A percentile compares a stretch with the other conserved stretches of the same genome.
These are phyloP conservation scores for Stenichneumon culpator DNA, from an alignment of 2,888 invertebrate genomes.

Conservation along the genomic window DNA sequence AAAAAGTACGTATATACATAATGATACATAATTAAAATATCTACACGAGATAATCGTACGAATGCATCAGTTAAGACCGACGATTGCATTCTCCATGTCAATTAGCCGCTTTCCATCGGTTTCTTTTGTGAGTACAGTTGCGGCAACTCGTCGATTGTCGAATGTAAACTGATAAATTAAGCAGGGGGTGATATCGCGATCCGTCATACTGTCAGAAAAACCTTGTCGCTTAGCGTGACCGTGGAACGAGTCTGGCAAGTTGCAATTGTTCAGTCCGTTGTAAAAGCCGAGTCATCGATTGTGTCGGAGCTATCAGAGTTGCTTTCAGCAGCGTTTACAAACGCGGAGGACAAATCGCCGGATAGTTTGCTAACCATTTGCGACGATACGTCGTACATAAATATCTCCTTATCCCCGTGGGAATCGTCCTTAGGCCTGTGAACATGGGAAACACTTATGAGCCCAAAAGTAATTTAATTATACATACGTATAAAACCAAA, in stretches of 20 bases:
- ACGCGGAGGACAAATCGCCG: slow-evolving; percentile 93
- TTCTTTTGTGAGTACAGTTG: slow-evolving; percentile 42
- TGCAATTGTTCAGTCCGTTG: slow-evolving; percentile 35
- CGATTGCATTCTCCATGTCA: slow-evolving; percentile 67
- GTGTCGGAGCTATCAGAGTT: slow-evolving; percentile 87
- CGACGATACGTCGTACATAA: slow-evolving; percentile 93
- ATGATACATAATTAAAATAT: slow-evolving; percentile 81
- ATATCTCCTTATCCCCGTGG: slow-evolving; percentile 91
- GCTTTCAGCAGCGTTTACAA: slow-evolving; percentile 95
- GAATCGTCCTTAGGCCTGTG: slow-evolving; percentile 85
- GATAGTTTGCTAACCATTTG: slow-evolving; percentile 91
- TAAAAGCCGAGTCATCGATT: slow-evolving; percentile 73
- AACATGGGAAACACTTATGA: slow-evolving; percentile 65
- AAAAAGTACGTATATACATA: slow-evolving; percentile 81
- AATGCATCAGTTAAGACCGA: slow-evolving; percentile 59
- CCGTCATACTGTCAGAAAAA: slow-evolving; percentile 11
- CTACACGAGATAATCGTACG: slow-evolving; percentile 75
- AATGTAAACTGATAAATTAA: slow-evolving; percentile 40
- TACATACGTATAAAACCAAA: slow-evolving; percentile 24
- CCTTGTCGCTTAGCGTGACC: background rate
- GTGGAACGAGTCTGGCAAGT: background rate
- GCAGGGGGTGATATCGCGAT: slow-evolving; percentile 26
- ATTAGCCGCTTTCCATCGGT: slow-evolving; percentile 64
- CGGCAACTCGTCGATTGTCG: slow-evolving; percentile 41
- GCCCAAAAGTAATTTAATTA: slow-evolving; percentile 26